Base-by-base conservation (phyloP, 2,888 invertebrate species). In the Thecocarcelia acutangulata region DNA sequence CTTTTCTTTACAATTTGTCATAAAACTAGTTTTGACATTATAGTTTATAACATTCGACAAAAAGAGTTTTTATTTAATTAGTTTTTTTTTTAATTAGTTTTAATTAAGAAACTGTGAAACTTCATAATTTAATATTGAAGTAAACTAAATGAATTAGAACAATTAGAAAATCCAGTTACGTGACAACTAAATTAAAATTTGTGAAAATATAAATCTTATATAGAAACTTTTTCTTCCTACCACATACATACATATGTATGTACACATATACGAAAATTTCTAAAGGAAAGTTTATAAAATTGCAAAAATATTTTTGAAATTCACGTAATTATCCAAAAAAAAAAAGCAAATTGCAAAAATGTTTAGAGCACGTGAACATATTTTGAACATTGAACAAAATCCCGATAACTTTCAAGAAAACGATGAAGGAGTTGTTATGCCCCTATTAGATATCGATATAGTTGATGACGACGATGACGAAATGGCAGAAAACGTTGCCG, bases 341-440 rank as follows among this genome's bases (percentile, higher is more conserved):
- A n/a, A n/a, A n/a, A n/a, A n/a, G n/a, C n/a, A n/a, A 40, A 6
- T 19, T 33, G 42, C 33, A 44, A 66, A 13, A 52, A 70, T 82
- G 81, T 80, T 83, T 79, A 83, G 79, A 52, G 56, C 52, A 17
- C 80, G 78, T 19, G 78, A 78, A 24, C 83, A 84, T 80, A 13
- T 70, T 44, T 63, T 83, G 17, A 46, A 19, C 73, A 37, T 40
- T 56, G 66, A 79, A 73, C 56, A 73, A 79, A 81, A 84, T 66
- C 84, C 83, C 33, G 85, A 85, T 70, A 83, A 84, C 11, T 84
- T 85, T 40, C 78, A 84, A 69, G 75, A 86, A 56, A 86, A 86
- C 77, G 87, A 87, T 58, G 86, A 85, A 66, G 83, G 81, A 52
- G 85, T 82, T 77, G 84, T 73, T 3, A 75, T 85, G 54, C 63